Percentiles rank a stretch among this genome's conserved stretches.
These are phyloP conservation scores for Acrobasis repandana DNA, from an alignment of 2,888 invertebrate species.

Conservation along the genomic window DNA sequence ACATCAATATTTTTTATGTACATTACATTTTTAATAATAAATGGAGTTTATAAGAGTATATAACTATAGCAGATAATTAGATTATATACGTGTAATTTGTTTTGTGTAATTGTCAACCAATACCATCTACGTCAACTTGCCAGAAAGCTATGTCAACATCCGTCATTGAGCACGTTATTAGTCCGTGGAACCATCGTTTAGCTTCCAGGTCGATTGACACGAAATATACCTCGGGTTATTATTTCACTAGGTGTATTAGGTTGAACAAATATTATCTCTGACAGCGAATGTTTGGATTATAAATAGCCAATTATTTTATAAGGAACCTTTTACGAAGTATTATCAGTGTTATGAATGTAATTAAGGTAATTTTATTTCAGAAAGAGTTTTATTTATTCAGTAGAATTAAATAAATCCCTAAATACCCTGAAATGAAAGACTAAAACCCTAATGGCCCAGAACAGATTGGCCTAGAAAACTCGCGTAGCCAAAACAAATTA, in stretches of 20 bases:
- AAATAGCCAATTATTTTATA: not conserved
- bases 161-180: constrained; percentile 3
- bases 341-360: not conserved
- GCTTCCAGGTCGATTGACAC: not conserved
- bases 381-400: too few species aligned
- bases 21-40: too few species aligned
- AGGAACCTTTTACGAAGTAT: not conserved
- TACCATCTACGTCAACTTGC: not conserved
- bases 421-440: too few species aligned
- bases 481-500: too few species aligned
- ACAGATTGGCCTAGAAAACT: too few species aligned
- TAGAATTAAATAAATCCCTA: too few species aligned
- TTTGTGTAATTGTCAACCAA: not conserved
- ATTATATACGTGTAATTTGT: too few species aligned
- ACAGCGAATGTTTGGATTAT: not conserved
- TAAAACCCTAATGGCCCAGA: too few species aligned
- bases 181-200: not conserved
- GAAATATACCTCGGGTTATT: not conserved
- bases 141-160: not conserved
- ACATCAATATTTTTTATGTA: not conserved
- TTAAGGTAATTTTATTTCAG: too few species aligned
- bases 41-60: too few species aligned
- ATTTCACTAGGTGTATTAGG: constrained; percentile 1
- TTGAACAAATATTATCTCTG: constrained; percentile 7
- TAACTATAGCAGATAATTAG: too few species aligned